A percentile compares a stretch with the other conserved stretches of the same genome.
Evolutionary conservation across 92 coral and sea anemone species (phyloP).

Genomic region (Ricordea florida): DNA sequence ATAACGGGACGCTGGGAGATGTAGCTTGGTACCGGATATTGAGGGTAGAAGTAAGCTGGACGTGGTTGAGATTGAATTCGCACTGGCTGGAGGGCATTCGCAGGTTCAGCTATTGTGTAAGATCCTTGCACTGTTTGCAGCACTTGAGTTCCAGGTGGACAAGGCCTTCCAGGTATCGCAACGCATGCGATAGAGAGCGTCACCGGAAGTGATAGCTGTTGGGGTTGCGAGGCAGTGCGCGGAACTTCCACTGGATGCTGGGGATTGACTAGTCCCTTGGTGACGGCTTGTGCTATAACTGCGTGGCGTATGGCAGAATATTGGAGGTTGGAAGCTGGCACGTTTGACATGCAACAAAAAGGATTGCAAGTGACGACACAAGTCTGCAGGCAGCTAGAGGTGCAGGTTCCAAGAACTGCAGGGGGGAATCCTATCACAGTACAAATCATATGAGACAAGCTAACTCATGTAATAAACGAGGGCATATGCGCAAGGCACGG

Average conservation of each 20-base stretch:
- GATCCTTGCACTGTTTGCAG: background rate
- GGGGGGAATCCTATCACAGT: too few relatives aligned
- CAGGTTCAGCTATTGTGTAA: slow-evolving; percentile 2
- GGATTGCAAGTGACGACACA: slow-evolving; percentile 80
- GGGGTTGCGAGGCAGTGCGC: background rate
- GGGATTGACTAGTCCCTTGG: background rate
- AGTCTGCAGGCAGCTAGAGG: slow-evolving; percentile 47
- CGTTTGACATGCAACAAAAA: slow-evolving; percentile 67
- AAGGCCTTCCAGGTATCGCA: background rate
- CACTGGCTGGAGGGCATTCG: background rate
- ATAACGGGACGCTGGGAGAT: background rate
- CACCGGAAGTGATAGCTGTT: slow-evolving; percentile 3
- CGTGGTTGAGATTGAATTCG: too few relatives aligned
- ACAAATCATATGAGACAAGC: too few relatives aligned
- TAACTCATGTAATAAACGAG: too few relatives aligned
- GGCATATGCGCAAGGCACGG: too few relatives aligned
- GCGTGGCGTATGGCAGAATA: slow-evolving; percentile 17
- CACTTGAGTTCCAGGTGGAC: slow-evolving; percentile 40
- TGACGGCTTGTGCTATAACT: slow-evolving; percentile 10
- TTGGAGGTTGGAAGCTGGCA: slow-evolving; percentile 18
- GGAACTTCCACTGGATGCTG: background rate
- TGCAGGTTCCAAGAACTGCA: slow-evolving; percentile 73
- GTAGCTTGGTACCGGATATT: background rate
- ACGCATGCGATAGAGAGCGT: slow-evolving; percentile 14
- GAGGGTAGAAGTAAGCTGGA: background rate